A percentile compares a stretch with the other conserved stretches of the same genome.
Evolutionary conservation across 1,140 invertebrate genomes (phyloP).

Genomic region (Penaeus japonicus): DNA sequence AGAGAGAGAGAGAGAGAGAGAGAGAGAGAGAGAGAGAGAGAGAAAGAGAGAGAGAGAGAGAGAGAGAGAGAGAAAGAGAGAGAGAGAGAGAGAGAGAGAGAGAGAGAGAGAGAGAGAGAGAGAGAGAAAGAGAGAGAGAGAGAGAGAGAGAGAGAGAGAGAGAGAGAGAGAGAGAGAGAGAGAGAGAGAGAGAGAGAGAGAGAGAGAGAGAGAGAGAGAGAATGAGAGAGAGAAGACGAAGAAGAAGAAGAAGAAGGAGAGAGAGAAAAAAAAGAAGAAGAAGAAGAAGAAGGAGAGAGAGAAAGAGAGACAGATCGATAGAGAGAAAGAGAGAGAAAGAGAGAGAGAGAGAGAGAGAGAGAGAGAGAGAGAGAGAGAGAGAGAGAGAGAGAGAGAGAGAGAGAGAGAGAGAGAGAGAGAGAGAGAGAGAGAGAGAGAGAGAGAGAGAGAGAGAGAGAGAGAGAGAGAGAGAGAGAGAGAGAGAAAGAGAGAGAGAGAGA

Average conservation of each 20-base stretch:
- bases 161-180: too few species aligned
- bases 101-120: neutral
- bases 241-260: constrained; percentile 23
- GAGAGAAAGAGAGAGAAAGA: neutral
- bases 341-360: too few species aligned
- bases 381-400: too few species aligned
- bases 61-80: too few species aligned
- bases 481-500: neutral
- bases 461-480: neutral
- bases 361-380: too few species aligned
- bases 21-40: too few species aligned
- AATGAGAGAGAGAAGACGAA: constrained; percentile 19
- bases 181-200: too few species aligned
- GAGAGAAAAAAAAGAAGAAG: constrained; percentile 29
- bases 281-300: neutral
- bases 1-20: too few species aligned
- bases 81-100: too few species aligned
- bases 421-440: constrained; percentile 8
- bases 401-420: constrained; percentile 27
- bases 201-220: constrained; percentile 16
- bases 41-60: too few species aligned
- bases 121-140: too few species aligned
- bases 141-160: neutral
- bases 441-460: neutral
- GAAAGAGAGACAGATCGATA: neutral